Evolutionary conservation across 2,888 invertebrate genomes (phyloP), one percentile per base, ranked within the genome.

Genomic region (Harpalus rufipes): DNA sequence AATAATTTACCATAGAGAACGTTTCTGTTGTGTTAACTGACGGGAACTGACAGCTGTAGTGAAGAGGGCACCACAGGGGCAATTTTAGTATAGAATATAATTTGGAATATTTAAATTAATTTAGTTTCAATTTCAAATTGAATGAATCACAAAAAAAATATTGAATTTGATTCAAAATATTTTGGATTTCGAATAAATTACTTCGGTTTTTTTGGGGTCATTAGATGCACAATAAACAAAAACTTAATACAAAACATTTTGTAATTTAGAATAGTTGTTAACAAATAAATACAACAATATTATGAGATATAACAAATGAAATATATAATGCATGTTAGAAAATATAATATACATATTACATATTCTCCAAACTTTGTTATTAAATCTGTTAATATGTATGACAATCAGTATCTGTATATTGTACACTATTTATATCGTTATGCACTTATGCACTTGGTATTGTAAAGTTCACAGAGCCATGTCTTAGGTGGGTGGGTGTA

Each of bases 401-500:
- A 32, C 32, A 32, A 32, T 32, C 32, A 32, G 32, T 32, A 32
- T 32, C 5, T 32, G 56, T 56, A n/a, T 56, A 1, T 18, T 16
- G 59, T 14, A 59, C 59, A 56, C 56, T n/a, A 56, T 56, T n/a
- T n/a, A 56, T 56, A 56, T 56, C 56, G n/a, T n/a, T 56, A n/a
- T 56, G n/a, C 10, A 56, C 10, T 56, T 6, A n/a, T 56, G 12
- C 56, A n/a, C n/a, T 32, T 3, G 6, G 32, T 32, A 32, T 32
- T 32, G 32, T 32, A 32, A 32, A 32, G 32, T 51, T 59, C 59
- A 59, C 59, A 59, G 14, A 14, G 59, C 18, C 59, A 59, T 7
- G 59, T 14, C 59, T n/a, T 16, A 10, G n/a, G 56, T n/a, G 56
- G 18, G 59, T 59, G 59, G 59, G 59, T 59, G 59, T 59, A 59